phyloP scores from a whole-genome alignment of 2,113 vertebrate species.

The Oplegnathus fasciatus region DNA sequence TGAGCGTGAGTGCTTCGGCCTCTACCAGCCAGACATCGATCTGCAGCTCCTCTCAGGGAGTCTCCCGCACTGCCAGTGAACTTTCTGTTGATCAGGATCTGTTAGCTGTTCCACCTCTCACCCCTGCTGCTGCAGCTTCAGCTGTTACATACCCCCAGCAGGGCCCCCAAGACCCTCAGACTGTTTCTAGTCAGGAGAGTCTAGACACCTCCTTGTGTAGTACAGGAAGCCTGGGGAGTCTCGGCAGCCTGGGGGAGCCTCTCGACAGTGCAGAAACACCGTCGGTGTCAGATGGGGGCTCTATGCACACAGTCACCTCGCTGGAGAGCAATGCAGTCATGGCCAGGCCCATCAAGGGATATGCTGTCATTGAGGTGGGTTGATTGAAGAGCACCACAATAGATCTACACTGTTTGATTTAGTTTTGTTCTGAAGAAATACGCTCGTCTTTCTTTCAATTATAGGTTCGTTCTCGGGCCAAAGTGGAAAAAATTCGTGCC shows the following conservation, averaged over 20 bases:
- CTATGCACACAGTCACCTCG: slow-evolving; percentile 91
- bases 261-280: slow-evolving; percentile 90
- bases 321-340: slow-evolving; percentile 89
- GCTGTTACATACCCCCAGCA: slow-evolving; percentile 80
- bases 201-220: slow-evolving; percentile 95
- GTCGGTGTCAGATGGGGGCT: slow-evolving; percentile 89
- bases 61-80: slow-evolving; percentile 91
- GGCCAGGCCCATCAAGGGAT: slow-evolving; percentile 93
- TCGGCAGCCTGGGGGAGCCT: slow-evolving; percentile 93
- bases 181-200: slow-evolving; percentile 96
- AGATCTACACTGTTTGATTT: background rate
- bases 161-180: slow-evolving; percentile 88
- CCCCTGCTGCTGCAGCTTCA: slow-evolving; percentile 81
- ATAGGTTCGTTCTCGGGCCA: slow-evolving; percentile 95
- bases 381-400: background rate
- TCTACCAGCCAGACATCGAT: slow-evolving; percentile 96
- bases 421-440: background rate
- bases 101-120: slow-evolving; percentile 81
- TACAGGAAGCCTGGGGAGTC: slow-evolving; percentile 94
- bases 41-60: slow-evolving; percentile 93
- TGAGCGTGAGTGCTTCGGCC: slow-evolving; percentile 92
- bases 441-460: background rate
- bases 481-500: slow-evolving; percentile 98
- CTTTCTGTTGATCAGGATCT: slow-evolving; percentile 90
- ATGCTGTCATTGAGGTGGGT: slow-evolving; percentile 96